Percentiles rank a stretch among this genome's conserved stretches.
Conservation (phyloP, 2,113 vertebrate species). For the Smithornis capensis region DNA sequence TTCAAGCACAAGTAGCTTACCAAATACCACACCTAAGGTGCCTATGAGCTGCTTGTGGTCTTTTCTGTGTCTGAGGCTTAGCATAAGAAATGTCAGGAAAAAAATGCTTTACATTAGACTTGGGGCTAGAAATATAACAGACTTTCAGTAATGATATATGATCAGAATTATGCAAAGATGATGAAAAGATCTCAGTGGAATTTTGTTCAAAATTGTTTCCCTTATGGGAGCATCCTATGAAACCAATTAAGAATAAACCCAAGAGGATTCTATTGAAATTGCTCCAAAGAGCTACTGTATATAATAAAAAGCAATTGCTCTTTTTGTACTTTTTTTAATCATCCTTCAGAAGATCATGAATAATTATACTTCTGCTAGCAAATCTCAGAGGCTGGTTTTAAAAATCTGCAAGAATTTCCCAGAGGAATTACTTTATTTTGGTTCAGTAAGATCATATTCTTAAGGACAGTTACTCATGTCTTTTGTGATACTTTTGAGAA, state of each 20-base stretch:
- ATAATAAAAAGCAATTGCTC: neutral
- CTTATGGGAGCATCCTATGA: neutral
- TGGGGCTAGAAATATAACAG: neutral
- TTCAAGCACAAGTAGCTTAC: neutral
- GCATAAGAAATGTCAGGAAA: neutral
- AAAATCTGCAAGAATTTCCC: neutral
- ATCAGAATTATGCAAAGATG: neutral
- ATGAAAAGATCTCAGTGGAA: neutral
- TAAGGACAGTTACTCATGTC: neutral
- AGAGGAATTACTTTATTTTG: neutral
- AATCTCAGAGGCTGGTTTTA: neutral
- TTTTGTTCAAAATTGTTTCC: neutral
- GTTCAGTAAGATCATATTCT: neutral
- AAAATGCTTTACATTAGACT: neutral
- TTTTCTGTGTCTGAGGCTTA: neutral
- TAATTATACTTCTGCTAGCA: neutral
- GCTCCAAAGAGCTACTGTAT: neutral
- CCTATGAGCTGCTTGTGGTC: neutral
- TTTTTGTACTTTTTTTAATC: conserved; percentile 1
- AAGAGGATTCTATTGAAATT: neutral
- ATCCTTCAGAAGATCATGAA: neutral
- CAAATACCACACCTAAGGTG: neutral
- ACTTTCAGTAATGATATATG: neutral
- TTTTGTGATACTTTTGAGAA: neutral
- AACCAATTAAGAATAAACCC: conserved; percentile 5